Evolutionary conservation across 2,797 vertebrate genomes (phyloP).

Genomic region (Ataeniobius toweri): DNA sequence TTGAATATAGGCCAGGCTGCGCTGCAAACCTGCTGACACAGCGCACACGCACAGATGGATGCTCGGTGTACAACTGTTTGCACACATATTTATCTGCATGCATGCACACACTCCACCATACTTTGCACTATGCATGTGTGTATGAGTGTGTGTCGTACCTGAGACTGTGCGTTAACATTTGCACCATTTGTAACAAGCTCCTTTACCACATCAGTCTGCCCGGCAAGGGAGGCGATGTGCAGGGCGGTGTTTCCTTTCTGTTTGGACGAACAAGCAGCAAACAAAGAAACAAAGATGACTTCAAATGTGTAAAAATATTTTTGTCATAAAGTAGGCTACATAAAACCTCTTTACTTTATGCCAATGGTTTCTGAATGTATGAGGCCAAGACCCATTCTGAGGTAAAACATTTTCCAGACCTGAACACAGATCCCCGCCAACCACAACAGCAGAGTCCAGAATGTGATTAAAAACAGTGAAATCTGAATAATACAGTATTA

Average conservation of each 20-base stretch:
- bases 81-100: conserved; percentile 21
- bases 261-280: not conserved
- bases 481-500: not conserved
- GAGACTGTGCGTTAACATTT: conserved; percentile 95
- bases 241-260: conserved; percentile 99
- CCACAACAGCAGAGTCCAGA: no score
- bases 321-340: no score
- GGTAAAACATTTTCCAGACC: not conserved
- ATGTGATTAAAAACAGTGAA: not conserved
- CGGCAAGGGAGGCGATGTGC: conserved; percentile 97
- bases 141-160: conserved; percentile 80
- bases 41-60: conserved; percentile 19
- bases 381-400: not conserved
- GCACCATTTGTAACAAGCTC: conserved; percentile 90
- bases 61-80: conserved; percentile 11
- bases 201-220: conserved; percentile 94
- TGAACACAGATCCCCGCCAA: no score
- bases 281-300: not conserved
- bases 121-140: not conserved
- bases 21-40: conserved; percentile 61
- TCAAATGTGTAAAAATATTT: not conserved
- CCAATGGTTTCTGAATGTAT: no score
- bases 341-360: no score
- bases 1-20: conserved; percentile 43
- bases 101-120: conserved; percentile 4